Conservation (phyloP, 1,140 invertebrate genomes). For the Elymnias hypermnestra region DNA sequence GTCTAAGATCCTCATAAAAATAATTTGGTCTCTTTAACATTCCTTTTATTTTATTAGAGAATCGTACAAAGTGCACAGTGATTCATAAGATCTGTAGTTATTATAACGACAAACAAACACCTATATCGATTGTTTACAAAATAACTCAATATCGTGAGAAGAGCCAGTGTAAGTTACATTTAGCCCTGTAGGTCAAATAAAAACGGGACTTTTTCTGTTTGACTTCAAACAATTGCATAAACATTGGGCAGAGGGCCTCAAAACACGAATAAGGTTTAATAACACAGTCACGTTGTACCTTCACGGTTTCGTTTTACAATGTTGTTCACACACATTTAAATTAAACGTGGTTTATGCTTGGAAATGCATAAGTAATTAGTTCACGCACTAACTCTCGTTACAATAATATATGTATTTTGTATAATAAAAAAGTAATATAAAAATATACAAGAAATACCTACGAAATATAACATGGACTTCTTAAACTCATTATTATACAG, state of each 20-base stretch:
- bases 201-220: constrained; percentile 47
- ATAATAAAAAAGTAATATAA: too few relatives aligned
- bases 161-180: constrained; percentile 14
- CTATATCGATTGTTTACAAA: constrained; percentile 13
- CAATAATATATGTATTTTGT: too few relatives aligned
- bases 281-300: constrained; percentile 52
- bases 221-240: constrained; percentile 47
- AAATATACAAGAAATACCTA: too few relatives aligned
- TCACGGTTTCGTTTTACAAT: constrained; percentile 54
- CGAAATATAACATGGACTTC: too few relatives aligned
- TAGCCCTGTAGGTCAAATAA: constrained; percentile 36
- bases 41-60: too few relatives aligned
- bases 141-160: constrained; percentile 19
- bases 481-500: too few relatives aligned
- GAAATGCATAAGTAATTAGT: constrained; percentile 53
- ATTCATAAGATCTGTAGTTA: constrained; percentile 1
- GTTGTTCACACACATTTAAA: constrained; percentile 55
- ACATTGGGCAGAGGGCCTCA: constrained; percentile 27
- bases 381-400: too few relatives aligned
- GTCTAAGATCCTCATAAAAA: too few relatives aligned
- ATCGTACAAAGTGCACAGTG: too few relatives aligned
- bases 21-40: too few relatives aligned
- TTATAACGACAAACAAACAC: constrained; percentile 4
- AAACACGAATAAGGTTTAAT: constrained; percentile 37
- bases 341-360: constrained; percentile 35